phyloP scores from a whole-genome alignment of 2,888 invertebrate genomes.

The Liopterus haemorrhoidalis region DNA sequence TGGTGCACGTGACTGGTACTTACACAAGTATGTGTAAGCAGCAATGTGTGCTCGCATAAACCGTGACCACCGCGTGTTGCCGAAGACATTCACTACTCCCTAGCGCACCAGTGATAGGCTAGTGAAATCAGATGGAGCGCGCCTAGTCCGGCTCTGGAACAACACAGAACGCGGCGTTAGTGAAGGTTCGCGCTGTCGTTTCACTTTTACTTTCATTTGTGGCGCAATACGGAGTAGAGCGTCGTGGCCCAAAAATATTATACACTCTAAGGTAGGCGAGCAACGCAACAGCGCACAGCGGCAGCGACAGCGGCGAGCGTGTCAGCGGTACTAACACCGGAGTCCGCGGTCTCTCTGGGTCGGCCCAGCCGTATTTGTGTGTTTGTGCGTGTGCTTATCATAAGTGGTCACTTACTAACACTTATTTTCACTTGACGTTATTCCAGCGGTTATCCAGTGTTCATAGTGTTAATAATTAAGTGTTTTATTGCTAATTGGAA shows the following conservation, averaged over 20 bases:
- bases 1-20: too few species aligned
- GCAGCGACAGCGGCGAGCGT: conserved; percentile 21
- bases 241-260: conserved; percentile 46
- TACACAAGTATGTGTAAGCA: too few species aligned
- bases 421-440: too few species aligned
- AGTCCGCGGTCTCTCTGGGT: too few species aligned
- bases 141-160: not conserved
- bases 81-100: not conserved
- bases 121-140: conserved; percentile 8
- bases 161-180: conserved; percentile 18
- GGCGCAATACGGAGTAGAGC: conserved; percentile 46
- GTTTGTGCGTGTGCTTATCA: too few species aligned
- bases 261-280: conserved; percentile 41
- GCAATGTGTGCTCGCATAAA: not conserved
- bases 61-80: too few species aligned
- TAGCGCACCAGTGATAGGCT: not conserved
- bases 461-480: too few species aligned
- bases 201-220: conserved; percentile 51
- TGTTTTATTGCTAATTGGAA: too few species aligned
- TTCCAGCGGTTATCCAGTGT: too few species aligned
- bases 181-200: conserved; percentile 36
- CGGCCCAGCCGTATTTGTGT: too few species aligned
- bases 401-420: too few species aligned
- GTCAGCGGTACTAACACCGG: too few species aligned
- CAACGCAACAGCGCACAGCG: conserved; percentile 28